These are phyloP conservation scores for Cepphus grylle DNA, from an alignment of 2,113 vertebrate genomes.

Conservation along the genomic window DNA sequence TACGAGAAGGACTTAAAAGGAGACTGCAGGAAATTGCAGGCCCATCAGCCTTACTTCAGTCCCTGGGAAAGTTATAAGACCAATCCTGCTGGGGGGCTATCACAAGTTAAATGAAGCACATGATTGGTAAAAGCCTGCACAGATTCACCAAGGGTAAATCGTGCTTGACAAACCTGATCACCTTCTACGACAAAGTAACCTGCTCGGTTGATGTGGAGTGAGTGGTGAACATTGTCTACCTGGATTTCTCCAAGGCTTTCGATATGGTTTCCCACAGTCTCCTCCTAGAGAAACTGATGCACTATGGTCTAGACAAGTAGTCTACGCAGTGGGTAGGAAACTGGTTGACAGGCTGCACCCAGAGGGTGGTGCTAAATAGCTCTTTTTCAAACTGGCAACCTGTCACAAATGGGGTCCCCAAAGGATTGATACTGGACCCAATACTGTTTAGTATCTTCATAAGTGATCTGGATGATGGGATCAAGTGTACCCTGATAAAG, in stretches of 20 bases:
- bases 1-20: neutral
- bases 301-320: neutral
- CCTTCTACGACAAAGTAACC: neutral
- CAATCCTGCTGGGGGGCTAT: neutral
- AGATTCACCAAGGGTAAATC: neutral
- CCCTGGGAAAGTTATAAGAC: neutral
- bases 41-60: neutral
- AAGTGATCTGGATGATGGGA: neutral
- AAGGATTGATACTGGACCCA: neutral
- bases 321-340: neutral
- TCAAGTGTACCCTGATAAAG: neutral
- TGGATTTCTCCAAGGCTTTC: neutral
- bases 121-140: neutral
- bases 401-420: neutral
- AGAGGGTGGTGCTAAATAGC: neutral
- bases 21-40: neutral
- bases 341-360: neutral
- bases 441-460: neutral
- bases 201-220: neutral
- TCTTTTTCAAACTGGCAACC: neutral
- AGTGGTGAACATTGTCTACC: neutral
- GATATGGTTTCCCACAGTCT: too few species aligned
- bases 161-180: neutral
- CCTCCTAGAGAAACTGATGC: too few species aligned
- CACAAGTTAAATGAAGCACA: neutral